Base-by-base conservation (phyloP, 1,140 invertebrate genomes). In the Aphis craccivora region DNA sequence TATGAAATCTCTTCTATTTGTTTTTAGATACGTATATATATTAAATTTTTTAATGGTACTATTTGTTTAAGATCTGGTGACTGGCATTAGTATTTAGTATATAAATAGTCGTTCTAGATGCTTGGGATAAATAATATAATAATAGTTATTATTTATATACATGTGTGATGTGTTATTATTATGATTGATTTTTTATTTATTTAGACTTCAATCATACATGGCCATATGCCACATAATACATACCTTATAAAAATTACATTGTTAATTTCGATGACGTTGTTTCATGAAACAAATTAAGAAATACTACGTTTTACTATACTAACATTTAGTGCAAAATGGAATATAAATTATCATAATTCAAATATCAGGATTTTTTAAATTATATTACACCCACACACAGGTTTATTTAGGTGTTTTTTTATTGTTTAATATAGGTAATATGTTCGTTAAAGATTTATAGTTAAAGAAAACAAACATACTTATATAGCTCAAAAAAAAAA, bases 361-460 rank as follows among this genome's bases (percentile, higher is more conserved):
- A 40, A 40, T 67, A n/a, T 30, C 30, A 30, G 30, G 6, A 25
- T 9, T 30, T 30, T 67, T 67, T 7, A 30, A 60, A 3, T 11
- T 60, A 11, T 60, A 60, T 60, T 30, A 30, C 8, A 60, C 25
- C 30, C 55, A 60, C 55, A 60, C 25, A 4, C 25, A 0, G 14
- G 14, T 51, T 45, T 30, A 60, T 30, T 30, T 60, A 60, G 55
- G 25, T 60, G 25, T n/a, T 67, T 67, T 76, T 76, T n/a, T 76
- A 76, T 76, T 76, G 30, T 76, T n/a, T 6, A n/a, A n/a, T n/a
- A 76, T 76, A n/a, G n/a, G n/a, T n/a, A 14, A 76, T 76, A 76
- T 76, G 60, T 76, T 76, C 60, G n/a, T 76, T 76, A 76, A n/a
- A 76, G 60, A 76, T 76, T 76, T 76, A 76, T 76, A n/a, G 60